phyloP scores from a whole-genome alignment of 1,140 invertebrate species.

The Leptopilina boulardi region DNA sequence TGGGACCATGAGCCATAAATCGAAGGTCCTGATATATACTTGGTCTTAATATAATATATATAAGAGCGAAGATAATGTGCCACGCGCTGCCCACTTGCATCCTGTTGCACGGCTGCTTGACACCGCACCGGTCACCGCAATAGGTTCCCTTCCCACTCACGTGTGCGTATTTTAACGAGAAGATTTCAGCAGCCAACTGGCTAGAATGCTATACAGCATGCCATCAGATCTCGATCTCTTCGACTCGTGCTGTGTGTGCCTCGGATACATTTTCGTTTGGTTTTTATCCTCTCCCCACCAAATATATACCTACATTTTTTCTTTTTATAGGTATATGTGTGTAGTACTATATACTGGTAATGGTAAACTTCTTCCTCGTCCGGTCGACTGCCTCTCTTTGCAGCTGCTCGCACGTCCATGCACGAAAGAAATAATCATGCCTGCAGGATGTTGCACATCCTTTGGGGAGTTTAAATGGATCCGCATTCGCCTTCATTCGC shows the following conservation, averaged over 20 bases:
- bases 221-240: not conserved
- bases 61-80: constrained; percentile 28
- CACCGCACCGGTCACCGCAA: constrained; percentile 13
- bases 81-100: constrained; percentile 28
- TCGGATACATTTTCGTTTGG: not conserved
- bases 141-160: constrained; percentile 13
- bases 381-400: not conserved
- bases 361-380: constrained; percentile 11
- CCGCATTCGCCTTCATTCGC: not conserved
- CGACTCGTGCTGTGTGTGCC: not conserved
- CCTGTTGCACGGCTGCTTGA: constrained; percentile 11
- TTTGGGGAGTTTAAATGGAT: constrained; percentile 18
- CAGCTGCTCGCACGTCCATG: not conserved
- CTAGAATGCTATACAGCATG: not conserved
- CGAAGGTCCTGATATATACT: constrained; percentile 25
- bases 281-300: not conserved
- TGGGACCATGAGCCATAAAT: constrained; percentile 24
- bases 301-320: not conserved
- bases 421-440: constrained; percentile 21
- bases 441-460: constrained; percentile 32
- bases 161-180: constrained; percentile 29
- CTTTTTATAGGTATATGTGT: not conserved
- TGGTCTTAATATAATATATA: not conserved
- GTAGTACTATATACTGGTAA: not conserved
- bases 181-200: constrained; percentile 12